phyloP scores from a whole-genome alignment of 2,113 vertebrate genomes.

The Saimiri boliviensis region DNA sequence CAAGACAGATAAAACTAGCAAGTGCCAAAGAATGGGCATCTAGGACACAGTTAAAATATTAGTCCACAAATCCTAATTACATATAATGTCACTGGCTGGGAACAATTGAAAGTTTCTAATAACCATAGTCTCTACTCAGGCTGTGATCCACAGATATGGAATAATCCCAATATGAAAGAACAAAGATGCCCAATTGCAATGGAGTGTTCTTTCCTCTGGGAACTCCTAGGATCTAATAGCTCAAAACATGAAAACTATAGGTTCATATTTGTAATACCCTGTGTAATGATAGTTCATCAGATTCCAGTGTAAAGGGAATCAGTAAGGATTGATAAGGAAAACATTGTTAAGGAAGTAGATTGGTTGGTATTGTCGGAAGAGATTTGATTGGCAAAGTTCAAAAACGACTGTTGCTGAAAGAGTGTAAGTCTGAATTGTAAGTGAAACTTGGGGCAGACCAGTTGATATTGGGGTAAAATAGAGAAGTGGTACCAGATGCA shows the following conservation, averaged over 20 bases:
- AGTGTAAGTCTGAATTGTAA: background rate
- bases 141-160: background rate
- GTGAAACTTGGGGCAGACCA: background rate
- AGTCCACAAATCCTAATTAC: constrained; percentile 59
- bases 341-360: background rate
- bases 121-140: constrained; percentile 2
- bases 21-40: constrained; percentile 69
- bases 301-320: background rate
- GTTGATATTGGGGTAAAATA: constrained; percentile 46
- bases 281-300: background rate
- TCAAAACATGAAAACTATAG: background rate
- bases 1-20: constrained; percentile 73
- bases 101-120: constrained; percentile 30
- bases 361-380: constrained; percentile 18
- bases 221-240: background rate
- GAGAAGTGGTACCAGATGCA: constrained; percentile 73
- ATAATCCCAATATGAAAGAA: background rate
- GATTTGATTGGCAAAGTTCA: constrained; percentile 28
- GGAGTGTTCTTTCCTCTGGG: background rate
- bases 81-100: constrained; percentile 52
- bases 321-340: background rate
- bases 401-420: background rate
- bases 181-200: background rate
- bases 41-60: constrained; percentile 73
- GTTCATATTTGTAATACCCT: background rate